phyloP scores from a whole-genome alignment of 2,113 vertebrate species.

The Pseudopodoces humilis region DNA sequence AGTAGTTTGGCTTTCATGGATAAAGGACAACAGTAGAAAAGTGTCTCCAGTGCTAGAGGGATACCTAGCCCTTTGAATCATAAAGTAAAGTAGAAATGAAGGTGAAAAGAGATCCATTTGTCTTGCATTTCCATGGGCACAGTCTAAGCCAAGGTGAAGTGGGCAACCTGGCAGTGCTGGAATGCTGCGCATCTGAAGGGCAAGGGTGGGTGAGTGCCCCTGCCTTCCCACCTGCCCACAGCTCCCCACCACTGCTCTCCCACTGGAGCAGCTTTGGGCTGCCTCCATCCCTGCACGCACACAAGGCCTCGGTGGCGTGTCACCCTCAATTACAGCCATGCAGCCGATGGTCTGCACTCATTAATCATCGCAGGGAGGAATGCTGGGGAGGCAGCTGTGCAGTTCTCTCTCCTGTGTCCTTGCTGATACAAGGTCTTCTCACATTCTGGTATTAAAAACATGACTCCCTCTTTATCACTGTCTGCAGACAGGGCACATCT shows the following conservation, averaged over 20 bases:
- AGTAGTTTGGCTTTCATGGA: not conserved
- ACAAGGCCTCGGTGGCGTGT: not conserved
- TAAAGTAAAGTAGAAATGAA: not conserved
- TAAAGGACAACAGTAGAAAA: not conserved
- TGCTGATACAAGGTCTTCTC: slow-evolving; percentile 50
- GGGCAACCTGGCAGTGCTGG: rapidly evolving
- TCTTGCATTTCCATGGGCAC: rapidly evolving
- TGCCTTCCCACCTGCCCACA: not conserved
- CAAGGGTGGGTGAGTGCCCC: rapidly evolving
- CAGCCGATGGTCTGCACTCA: not conserved
- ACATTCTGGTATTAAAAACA: slow-evolving; percentile 43
- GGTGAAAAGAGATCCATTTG: not conserved
- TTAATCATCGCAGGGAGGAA: slow-evolving; percentile 68
- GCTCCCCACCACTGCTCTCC: not conserved
- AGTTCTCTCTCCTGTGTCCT: slow-evolving; percentile 48
- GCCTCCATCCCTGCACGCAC: slow-evolving; percentile 3
- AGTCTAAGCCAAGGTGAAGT: rapidly evolving
- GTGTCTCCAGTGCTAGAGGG: not conserved
- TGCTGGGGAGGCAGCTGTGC: slow-evolving; percentile 46
- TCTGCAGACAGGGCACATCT: slow-evolving; percentile 69
- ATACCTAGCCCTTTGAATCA: not conserved
- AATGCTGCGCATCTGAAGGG: rapidly evolving
- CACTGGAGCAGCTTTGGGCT: not conserved
- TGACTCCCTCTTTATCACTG: slow-evolving; percentile 46
- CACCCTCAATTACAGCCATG: not conserved